Conservation (phyloP, 2,888 invertebrate genomes). For the Sialis lutaria region DNA sequence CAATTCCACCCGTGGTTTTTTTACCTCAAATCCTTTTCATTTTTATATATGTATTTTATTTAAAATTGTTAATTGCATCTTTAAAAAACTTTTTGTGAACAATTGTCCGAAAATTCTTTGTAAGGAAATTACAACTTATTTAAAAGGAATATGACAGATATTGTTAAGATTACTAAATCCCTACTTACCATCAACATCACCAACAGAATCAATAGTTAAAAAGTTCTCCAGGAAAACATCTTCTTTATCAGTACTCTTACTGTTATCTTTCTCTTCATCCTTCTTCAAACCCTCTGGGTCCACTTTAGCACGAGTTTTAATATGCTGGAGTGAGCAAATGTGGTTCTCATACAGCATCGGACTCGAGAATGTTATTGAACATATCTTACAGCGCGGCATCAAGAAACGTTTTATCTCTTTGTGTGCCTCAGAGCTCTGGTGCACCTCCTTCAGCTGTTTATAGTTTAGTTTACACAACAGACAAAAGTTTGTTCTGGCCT, state of each 20-base stretch:
- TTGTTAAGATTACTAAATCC: no score
- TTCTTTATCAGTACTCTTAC: slow-evolving; percentile 25
- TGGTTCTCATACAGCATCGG: slow-evolving; percentile 77
- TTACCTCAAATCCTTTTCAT: no score
- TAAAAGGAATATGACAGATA: no score
- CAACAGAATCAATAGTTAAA: slow-evolving; percentile 77
- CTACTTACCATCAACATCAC: slow-evolving; percentile 57
- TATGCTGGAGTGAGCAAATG: slow-evolving; percentile 62
- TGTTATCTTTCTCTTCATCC: not conserved
- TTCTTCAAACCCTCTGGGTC: slow-evolving; percentile 23
- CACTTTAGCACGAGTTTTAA: slow-evolving; percentile 44
- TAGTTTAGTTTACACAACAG: slow-evolving; percentile 26
- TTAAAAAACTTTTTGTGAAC: no score
- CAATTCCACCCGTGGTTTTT: no score
- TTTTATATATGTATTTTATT: no score
- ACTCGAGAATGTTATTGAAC: slow-evolving; percentile 60
- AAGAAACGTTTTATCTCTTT: slow-evolving; percentile 73
- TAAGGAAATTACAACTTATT: no score
- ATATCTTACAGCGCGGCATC: slow-evolving; percentile 64
- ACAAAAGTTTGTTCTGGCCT: slow-evolving; percentile 24
- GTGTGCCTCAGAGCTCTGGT: slow-evolving; percentile 64
- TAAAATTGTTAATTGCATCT: no score
- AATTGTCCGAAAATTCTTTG: no score
- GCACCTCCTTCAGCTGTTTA: slow-evolving; percentile 42
- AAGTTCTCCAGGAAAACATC: slow-evolving; percentile 66